Percentiles rank a stretch among this genome's conserved stretches.
Conservation (phyloP, 1,140 invertebrate species). For the Dinothrombium tinctorium region DNA sequence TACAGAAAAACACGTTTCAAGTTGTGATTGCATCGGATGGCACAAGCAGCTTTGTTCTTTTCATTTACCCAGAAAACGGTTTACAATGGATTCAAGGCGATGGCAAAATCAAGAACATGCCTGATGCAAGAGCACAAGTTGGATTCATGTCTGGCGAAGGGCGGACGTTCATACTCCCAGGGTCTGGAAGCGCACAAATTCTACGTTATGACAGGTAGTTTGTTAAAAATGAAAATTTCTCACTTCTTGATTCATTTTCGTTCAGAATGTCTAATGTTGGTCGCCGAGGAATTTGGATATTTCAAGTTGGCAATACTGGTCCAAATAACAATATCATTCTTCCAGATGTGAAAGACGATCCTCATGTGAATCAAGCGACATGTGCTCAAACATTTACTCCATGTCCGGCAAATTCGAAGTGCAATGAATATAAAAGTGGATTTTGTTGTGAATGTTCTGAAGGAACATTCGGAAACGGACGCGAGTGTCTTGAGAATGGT, state of each 20-base stretch:
- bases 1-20: conserved; percentile 51
- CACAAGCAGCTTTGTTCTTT: conserved; percentile 49
- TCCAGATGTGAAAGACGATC: conserved; percentile 20
- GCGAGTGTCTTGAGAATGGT: conserved; percentile 41
- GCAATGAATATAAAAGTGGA: conserved; percentile 50
- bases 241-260: conserved; percentile 16
- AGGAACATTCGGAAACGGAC: conserved; percentile 70
- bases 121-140: conserved; percentile 68
- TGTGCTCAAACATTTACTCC: conserved; percentile 13
- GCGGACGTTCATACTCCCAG: conserved; percentile 39
- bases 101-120: conserved; percentile 32
- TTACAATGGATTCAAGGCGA: conserved; percentile 67
- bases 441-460: conserved; percentile 64
- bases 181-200: conserved; percentile 67
- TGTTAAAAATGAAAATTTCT: background rate
- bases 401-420: conserved; percentile 30
- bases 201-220: conserved; percentile 30
- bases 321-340: conserved; percentile 37
- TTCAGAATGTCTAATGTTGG: conserved; percentile 55
- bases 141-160: conserved; percentile 65
- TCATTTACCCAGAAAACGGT: conserved; percentile 60
- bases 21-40: conserved; percentile 56
- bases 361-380: background rate
- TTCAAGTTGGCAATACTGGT: conserved; percentile 40
- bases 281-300: conserved; percentile 56